Evolutionary conservation across 2,888 invertebrate genomes (phyloP), one percentile per base, ranked within the genome.

Genomic region (Agrilus biguttatus): DNA sequence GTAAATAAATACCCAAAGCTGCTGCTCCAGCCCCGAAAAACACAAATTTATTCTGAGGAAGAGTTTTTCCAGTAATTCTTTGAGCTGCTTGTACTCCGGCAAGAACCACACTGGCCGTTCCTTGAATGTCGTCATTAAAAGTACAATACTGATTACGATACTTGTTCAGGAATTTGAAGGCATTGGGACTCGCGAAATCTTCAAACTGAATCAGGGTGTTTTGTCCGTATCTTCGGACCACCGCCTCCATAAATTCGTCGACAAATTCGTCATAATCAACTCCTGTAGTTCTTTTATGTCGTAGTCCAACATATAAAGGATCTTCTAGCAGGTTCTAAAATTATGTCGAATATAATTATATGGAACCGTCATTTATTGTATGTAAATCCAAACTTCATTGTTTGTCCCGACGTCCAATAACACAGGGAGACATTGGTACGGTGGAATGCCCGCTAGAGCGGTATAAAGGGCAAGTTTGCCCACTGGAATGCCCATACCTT

Each of bases 401-500:
- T 96, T 86, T 37, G 95, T 95, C 19, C 95, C 95, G 7, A 93
- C 95, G 67, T 97, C 97, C 50, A 97, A 74, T 14, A 85, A 78
- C 55, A 97, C 86, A 1, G 96, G 96, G 47, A 97, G 71, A 63
- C 95, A 95, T 62, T 92, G 87, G 59, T 90, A 84, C 0, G 96
- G 97, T 58, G 89, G 86, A 53, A 97, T 91, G n/a, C 93, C 96
- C 17, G 93, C 96, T 50, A 97, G 69, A 0, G 95, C 96, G 0
- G 96, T 96, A 66, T 97, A 97, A 34, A 97, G 73, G 1, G 96
- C 82, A 48, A 98, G 72, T 66, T 97, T 97, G 17, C 97, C 97
- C 8, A 97, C 92, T 1, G 97, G 96, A 55, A 98, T 97, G 45
- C 97, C 97, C 93, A 93, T 93, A 19, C 97, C 97, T 58, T 88